These are phyloP conservation scores for Amniataba percoides DNA, from an alignment of 2,797 vertebrate species.

Conservation along the genomic window DNA sequence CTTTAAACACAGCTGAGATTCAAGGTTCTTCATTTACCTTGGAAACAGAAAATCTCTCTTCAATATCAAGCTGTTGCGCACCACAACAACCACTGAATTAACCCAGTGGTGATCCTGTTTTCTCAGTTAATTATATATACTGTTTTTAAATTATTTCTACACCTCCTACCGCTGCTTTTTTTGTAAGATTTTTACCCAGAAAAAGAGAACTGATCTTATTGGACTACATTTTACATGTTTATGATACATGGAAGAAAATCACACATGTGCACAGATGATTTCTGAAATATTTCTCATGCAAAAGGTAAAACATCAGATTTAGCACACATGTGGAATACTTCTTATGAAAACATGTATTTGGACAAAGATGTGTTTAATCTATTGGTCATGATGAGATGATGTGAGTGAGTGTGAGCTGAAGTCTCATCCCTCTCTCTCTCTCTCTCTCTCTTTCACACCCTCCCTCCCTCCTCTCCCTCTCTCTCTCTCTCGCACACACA, in stretches of 20 bases:
- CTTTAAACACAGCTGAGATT: neutral
- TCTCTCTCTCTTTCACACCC: conserved; percentile 3
- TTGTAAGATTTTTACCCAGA: neutral
- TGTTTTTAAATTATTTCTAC: neutral
- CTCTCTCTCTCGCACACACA: conserved; percentile 16
- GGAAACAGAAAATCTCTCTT: neutral
- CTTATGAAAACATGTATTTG: neutral
- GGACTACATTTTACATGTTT: neutral
- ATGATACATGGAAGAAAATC: neutral
- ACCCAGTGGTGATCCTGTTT: neutral
- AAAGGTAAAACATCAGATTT: neutral
- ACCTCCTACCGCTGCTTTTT: neutral
- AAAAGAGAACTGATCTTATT: neutral
- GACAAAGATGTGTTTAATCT: neutral
- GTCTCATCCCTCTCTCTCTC: conserved; percentile 6
- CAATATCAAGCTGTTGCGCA: neutral
- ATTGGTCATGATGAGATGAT: neutral
- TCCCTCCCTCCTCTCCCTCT: conserved; percentile 16
- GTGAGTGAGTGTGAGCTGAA: neutral
- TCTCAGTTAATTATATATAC: neutral
- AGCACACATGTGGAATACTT: neutral
- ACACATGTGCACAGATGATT: neutral
- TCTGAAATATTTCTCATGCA: neutral
- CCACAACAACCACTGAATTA: neutral
- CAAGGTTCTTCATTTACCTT: neutral